Percentiles rank a stretch among this genome's conserved stretches.
phyloP scores from a whole-genome alignment of 1,140 invertebrate genomes.

The Lepeophtheirus salmonis region DNA sequence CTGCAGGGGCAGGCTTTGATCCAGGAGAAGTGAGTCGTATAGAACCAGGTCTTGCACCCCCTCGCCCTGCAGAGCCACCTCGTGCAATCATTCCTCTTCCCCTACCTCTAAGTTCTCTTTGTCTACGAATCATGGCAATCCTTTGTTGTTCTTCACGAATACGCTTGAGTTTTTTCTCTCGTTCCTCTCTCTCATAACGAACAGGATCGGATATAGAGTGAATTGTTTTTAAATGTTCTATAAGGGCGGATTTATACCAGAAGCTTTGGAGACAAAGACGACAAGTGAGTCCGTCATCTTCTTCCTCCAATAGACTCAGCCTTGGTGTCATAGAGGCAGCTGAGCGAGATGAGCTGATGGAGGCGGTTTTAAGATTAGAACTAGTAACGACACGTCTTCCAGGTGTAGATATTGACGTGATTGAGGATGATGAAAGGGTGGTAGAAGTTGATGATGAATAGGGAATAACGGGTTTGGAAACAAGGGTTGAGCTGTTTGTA shows the following conservation, averaged over 20 bases:
- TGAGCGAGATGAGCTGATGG: neutral
- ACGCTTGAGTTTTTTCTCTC: conserved; percentile 9
- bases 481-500: no score
- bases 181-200: conserved; percentile 10
- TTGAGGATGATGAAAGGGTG: neutral
- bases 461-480: no score
- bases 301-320: conserved; percentile 1
- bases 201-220: conserved; percentile 13
- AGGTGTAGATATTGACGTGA: neutral
- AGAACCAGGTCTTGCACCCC: neutral
- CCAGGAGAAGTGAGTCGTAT: neutral
- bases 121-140: neutral
- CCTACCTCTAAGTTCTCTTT: no score
- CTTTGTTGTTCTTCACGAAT: conserved; percentile 14
- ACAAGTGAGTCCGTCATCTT: conserved; percentile 16
- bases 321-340: neutral
- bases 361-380: neutral
- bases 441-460: neutral
- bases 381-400: neutral
- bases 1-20: neutral
- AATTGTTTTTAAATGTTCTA: conserved; percentile 12
- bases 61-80: neutral
- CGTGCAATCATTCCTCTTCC: neutral
- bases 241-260: conserved; percentile 14
- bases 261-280: conserved; percentile 8